Evolutionary conservation across 2,797 vertebrate genomes (phyloP).

Genomic region (Prunella strophiata): DNA sequence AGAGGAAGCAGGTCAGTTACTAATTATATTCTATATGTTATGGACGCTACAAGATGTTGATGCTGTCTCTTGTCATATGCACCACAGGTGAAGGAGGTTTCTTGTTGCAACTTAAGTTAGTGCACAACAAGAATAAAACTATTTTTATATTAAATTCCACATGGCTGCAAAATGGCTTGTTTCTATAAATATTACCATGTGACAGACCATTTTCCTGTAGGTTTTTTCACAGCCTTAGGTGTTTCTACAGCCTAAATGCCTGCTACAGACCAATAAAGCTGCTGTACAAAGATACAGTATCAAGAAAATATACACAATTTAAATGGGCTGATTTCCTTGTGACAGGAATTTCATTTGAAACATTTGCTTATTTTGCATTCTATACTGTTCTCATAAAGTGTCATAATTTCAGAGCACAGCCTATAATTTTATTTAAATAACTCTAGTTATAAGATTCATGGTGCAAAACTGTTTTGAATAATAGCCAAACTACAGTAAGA

Average conservation of each 20-base stretch:
- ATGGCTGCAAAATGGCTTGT: not conserved
- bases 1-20: not conserved
- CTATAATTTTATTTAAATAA: constrained; percentile 8
- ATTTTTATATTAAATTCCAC: not conserved
- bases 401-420: not conserved
- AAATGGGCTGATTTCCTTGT: not conserved
- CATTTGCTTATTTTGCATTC: not conserved
- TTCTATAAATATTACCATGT: not conserved
- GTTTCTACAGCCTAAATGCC: not conserved
- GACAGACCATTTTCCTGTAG: not conserved
- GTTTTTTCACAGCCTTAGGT: not conserved
- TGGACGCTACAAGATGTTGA: not conserved
- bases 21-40: not conserved
- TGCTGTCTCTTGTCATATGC: not conserved
- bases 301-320: not conserved
- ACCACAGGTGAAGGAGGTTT: not conserved
- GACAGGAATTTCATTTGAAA: not conserved
- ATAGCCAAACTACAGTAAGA: not conserved
- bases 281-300: not conserved
- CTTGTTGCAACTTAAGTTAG: not conserved
- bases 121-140: not conserved
- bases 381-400: not conserved
- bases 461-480: not conserved
- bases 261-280: not conserved
- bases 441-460: not conserved